Evolutionary conservation across 2,888 invertebrate genomes (phyloP).

Genomic region (Furcula furcula): DNA sequence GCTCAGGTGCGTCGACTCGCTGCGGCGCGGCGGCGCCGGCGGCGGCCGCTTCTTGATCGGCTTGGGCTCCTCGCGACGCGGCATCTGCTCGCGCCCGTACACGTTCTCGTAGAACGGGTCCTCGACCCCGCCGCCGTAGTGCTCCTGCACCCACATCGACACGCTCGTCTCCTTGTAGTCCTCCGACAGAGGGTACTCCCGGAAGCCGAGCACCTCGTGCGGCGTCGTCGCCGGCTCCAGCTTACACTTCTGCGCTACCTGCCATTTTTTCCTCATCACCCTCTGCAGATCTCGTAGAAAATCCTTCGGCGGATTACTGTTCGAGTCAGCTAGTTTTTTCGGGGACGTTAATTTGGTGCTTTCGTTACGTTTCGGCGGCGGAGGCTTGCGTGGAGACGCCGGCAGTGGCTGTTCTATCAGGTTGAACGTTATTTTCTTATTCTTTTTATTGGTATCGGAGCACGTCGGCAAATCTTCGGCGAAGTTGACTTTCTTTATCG

Average conservation of each 20-base stretch:
- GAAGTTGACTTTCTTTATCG: constrained; percentile 82
- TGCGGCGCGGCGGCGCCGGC: constrained; percentile 94
- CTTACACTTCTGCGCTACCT: constrained; percentile 96
- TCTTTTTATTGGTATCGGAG: constrained; percentile 69
- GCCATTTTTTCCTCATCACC: constrained; percentile 96
- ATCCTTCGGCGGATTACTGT: constrained; percentile 88
- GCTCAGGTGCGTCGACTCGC: constrained; percentile 83
- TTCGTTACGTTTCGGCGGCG: constrained; percentile 89
- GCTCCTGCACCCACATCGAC: constrained; percentile 94
- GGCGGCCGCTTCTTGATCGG: constrained; percentile 88
- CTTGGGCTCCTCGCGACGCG: constrained; percentile 57
- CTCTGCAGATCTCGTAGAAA: constrained; percentile 94
- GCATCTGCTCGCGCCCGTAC: constrained; percentile 47
- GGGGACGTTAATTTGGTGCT: constrained; percentile 88
- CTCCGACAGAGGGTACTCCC: constrained; percentile 88
- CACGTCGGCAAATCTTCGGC: constrained; percentile 80
- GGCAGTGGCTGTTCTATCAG: constrained; percentile 76
- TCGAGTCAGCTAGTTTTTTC: constrained; percentile 87
- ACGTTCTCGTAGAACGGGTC: constrained; percentile 91
- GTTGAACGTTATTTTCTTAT: constrained; percentile 86
- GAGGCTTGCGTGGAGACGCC: constrained; percentile 84
- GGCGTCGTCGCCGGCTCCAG: constrained; percentile 93
- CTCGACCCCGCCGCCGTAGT: constrained; percentile 84
- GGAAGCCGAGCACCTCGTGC: constrained; percentile 94
- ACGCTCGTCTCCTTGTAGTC: constrained; percentile 91